Evolutionary conservation across 2,888 invertebrate genomes (phyloP).

Genomic region (Amphimallon solstitiale): DNA sequence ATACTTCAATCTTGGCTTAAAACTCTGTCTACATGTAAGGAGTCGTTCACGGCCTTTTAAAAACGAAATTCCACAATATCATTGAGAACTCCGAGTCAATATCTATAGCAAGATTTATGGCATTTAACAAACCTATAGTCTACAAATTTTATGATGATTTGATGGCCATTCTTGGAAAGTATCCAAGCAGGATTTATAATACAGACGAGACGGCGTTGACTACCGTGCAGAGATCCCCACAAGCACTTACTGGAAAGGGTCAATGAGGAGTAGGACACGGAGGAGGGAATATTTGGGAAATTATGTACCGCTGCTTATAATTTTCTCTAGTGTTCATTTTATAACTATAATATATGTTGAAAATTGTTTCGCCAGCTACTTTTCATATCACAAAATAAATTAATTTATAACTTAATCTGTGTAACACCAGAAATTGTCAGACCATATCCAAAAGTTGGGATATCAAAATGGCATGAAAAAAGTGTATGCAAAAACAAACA

Average conservation of each 20-base stretch:
- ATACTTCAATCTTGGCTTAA: neutral
- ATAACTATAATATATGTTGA: neutral
- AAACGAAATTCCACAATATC: constrained; percentile 1
- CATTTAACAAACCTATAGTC: constrained; percentile 5
- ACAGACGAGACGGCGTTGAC: constrained; percentile 1
- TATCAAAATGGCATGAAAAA: neutral
- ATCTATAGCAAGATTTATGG: neutral
- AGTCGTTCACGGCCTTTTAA: neutral
- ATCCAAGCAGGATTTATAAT: constrained; percentile 3
- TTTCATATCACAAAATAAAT: constrained; percentile 8
- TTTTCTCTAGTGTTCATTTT: constrained; percentile 5
- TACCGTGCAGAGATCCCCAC: neutral
- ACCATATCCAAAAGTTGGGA: constrained; percentile 10
- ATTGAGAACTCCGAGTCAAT: neutral
- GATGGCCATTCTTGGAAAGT: neutral
- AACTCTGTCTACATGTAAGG: constrained; percentile 2
- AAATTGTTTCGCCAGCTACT: neutral
- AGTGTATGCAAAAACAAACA: neutral
- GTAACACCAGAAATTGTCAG: constrained; percentile 1
- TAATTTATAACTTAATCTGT: neutral
- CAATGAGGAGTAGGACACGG: neutral
- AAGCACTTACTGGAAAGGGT: neutral
- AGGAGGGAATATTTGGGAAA: no score
- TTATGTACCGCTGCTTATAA: neutral
- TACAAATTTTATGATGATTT: neutral